These are phyloP conservation scores for Corythaeola cristata DNA, from an alignment of 2,113 vertebrate genomes.

Conservation along the genomic window DNA sequence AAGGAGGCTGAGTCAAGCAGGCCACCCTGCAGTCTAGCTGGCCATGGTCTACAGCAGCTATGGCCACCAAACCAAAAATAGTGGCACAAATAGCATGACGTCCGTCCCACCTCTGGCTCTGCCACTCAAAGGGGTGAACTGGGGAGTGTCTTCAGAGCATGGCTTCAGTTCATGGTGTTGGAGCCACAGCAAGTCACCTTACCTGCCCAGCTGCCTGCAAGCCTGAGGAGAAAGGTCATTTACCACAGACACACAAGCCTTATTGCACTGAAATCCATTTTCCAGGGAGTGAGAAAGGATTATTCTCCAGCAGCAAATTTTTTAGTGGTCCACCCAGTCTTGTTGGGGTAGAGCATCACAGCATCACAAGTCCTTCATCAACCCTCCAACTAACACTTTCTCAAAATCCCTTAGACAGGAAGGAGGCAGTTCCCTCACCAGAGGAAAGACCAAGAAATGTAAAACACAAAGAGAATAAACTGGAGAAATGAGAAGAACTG, in stretches of 20 bases:
- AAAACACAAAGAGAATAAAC: neutral
- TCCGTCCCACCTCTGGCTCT: neutral
- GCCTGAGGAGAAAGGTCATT: neutral
- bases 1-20: neutral
- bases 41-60: neutral
- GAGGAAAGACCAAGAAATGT: neutral
- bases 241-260: neutral
- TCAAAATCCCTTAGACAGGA: neutral
- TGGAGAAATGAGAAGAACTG: neutral
- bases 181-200: neutral
- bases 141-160: neutral
- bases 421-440: neutral
- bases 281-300: neutral
- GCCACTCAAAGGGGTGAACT: neutral
- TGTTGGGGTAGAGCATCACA: neutral
- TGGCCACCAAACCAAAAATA: neutral
- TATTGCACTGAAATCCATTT: neutral
- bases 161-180: fast-evolving
- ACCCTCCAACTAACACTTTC: neutral
- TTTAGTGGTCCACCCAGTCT: neutral
- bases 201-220: neutral
- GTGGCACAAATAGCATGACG: fast-evolving
- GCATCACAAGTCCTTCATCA: neutral
- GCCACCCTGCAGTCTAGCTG: neutral
- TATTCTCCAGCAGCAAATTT: neutral